phyloP scores from a whole-genome alignment of 1,140 invertebrate genomes.

The Plutomurus gul region DNA sequence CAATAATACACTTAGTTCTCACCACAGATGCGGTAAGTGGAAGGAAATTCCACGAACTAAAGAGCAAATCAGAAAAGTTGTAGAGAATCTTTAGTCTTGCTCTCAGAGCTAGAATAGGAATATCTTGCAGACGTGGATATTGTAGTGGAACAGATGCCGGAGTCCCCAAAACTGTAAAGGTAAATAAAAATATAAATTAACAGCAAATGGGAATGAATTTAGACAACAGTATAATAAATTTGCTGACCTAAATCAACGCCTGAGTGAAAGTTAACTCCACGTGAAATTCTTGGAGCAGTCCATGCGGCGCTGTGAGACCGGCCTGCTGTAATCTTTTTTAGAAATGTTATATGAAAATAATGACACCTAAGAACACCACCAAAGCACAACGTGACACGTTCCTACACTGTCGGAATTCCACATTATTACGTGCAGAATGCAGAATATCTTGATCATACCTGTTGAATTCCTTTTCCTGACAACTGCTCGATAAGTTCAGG shows the following conservation, averaged over 20 bases:
- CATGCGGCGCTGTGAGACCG: slow-evolving; percentile 69
- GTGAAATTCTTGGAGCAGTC: slow-evolving; percentile 61
- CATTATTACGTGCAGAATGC: background rate
- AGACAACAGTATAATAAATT: too few relatives aligned
- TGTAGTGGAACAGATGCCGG: slow-evolving; percentile 62
- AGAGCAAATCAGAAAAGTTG: slow-evolving; percentile 69
- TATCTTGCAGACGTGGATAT: slow-evolving; percentile 63
- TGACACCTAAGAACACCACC: slow-evolving; percentile 58
- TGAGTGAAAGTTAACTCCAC: slow-evolving; percentile 47
- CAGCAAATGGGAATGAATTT: too few relatives aligned
- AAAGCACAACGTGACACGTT: background rate
- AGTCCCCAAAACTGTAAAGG: slow-evolving; percentile 50
- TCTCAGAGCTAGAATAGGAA: slow-evolving; percentile 63
- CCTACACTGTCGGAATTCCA: background rate
- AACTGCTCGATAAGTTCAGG: slow-evolving; percentile 64
- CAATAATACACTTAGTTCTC: background rate
- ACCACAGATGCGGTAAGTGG: slow-evolving; percentile 60
- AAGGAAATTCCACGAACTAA: slow-evolving; percentile 67
- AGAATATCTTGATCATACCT: slow-evolving; percentile 58
- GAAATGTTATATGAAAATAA: slow-evolving; percentile 54
- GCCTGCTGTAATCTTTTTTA: too few relatives aligned
- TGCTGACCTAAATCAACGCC: slow-evolving; percentile 51
- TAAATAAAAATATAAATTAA: too few relatives aligned
- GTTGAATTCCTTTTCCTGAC: slow-evolving; percentile 64
- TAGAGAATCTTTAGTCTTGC: slow-evolving; percentile 65